Base-by-base conservation (phyloP, 1,140 invertebrate genomes). In the Diorhabda sublineata region DNA sequence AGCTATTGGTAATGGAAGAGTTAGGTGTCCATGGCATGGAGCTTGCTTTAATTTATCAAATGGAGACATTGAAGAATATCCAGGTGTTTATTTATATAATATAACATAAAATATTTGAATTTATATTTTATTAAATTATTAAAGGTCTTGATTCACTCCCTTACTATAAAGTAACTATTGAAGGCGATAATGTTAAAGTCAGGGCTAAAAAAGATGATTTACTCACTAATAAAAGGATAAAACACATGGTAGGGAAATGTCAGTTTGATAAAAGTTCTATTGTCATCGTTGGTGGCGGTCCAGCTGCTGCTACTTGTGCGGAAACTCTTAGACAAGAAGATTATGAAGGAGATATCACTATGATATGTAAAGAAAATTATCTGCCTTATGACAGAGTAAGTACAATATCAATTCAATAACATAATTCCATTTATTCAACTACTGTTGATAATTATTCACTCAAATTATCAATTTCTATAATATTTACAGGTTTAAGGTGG, bases 21-120 rank as follows among this genome's bases (percentile, higher is more conserved):
- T 98, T 2, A 85, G 95, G 61, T 98, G 97, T 82, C 96, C 93
- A 0, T 98, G 95, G 94, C 96, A 99, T 81, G 97, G 96, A 2
- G 96, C 96, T 11, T 98, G 95, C 79, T 99, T 98, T 78, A 93
- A 91, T 79, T 85, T 94, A 2, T 88, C 89, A 74, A 97, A 91
- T 9, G 80, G 80, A 6, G 80, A 81, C 69, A 77, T 78, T 68
- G 80, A 81, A 71, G 80, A 81, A 71, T 81, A 78, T 71, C 80
- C 80, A 62, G 80, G 78, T 78, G 11, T n/a, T 6, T 60, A 3
- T 26, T 60, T 60, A 26, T n/a, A 56, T 26, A 26, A 26, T 26
- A 26, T 26, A 26, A 26, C 26, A 26, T 1, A 26, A 26, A 26
- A 26, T 26, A 26, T 26, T 26, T 26, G 26, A 26, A 26, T 52